Conservation (phyloP, 2,113 vertebrate species). For the Dissostichus mawsoni region DNA sequence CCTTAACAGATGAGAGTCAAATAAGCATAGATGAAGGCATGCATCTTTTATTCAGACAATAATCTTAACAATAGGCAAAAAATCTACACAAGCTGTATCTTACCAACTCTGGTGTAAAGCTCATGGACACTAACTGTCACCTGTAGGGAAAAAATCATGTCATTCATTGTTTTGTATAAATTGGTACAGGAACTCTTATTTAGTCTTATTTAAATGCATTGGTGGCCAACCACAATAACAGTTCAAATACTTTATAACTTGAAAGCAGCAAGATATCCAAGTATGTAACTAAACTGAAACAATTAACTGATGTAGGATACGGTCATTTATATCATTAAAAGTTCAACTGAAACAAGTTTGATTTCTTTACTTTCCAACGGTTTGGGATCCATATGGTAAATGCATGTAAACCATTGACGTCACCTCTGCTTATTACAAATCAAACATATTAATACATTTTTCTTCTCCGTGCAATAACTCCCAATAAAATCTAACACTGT, state of each 20-base stretch:
- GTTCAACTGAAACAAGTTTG: neutral
- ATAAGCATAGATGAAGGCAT: neutral
- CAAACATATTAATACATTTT: too few species aligned
- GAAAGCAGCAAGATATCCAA: neutral
- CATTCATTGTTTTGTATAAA: neutral
- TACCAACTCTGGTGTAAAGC: constrained; percentile 78
- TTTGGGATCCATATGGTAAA: neutral
- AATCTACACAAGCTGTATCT: constrained; percentile 6
- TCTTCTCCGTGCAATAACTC: neutral
- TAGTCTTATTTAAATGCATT: neutral
- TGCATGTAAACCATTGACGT: neutral
- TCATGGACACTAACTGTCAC: constrained; percentile 78
- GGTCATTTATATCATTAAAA: neutral
- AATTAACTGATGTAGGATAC: neutral
- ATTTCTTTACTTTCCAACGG: neutral
- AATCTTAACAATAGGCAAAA: neutral
- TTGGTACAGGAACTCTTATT: neutral
- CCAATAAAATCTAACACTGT: neutral
- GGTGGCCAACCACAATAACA: neutral
- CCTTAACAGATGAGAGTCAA: constrained; percentile 52
- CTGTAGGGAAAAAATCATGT: constrained; percentile 49
- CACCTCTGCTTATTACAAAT: neutral
- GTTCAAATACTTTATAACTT: neutral
- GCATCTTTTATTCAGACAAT: constrained; percentile 1
- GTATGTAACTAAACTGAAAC: neutral